phyloP scores from a whole-genome alignment of 2,888 invertebrate genomes.

The Diaprepes abbreviatus region DNA sequence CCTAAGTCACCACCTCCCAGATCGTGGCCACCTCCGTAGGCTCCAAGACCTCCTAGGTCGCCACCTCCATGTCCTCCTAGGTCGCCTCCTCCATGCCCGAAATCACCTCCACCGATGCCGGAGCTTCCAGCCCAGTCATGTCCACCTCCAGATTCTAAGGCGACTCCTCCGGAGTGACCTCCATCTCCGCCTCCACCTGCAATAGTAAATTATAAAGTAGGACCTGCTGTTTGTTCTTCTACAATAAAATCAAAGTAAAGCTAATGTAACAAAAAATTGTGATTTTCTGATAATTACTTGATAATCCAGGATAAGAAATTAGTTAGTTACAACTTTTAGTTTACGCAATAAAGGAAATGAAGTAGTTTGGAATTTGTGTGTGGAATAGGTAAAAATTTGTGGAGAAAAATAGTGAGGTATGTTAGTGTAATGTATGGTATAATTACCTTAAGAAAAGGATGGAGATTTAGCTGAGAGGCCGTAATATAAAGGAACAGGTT shows the following conservation, averaged over 20 bases:
- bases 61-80: conserved; percentile 54
- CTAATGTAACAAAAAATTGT: too few relatives aligned
- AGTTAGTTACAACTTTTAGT: too few relatives aligned
- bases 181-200: conserved; percentile 64
- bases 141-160: conserved; percentile 39
- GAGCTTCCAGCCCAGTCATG: conserved; percentile 39
- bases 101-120: conserved; percentile 35
- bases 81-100: conserved; percentile 53
- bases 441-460: conserved; percentile 31
- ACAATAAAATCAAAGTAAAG: too few relatives aligned
- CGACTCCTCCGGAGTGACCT: conserved; percentile 63
- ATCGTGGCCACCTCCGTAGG: conserved; percentile 24
- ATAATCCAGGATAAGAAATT: too few relatives aligned
- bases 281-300: too few relatives aligned
- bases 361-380: too few relatives aligned
- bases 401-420: not conserved
- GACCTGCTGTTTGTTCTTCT: too few relatives aligned
- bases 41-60: conserved; percentile 59
- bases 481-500: conserved; percentile 16
- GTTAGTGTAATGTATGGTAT: conserved; percentile 23
- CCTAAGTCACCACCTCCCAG: conserved; percentile 51
- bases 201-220: conserved; percentile 1
- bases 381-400: too few relatives aligned
- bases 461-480: conserved; percentile 19
- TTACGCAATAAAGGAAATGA: too few relatives aligned